Evolutionary conservation across 2,797 vertebrate genomes (phyloP), one percentile per base, ranked within the genome.

Genomic region (Falco columbarius): DNA sequence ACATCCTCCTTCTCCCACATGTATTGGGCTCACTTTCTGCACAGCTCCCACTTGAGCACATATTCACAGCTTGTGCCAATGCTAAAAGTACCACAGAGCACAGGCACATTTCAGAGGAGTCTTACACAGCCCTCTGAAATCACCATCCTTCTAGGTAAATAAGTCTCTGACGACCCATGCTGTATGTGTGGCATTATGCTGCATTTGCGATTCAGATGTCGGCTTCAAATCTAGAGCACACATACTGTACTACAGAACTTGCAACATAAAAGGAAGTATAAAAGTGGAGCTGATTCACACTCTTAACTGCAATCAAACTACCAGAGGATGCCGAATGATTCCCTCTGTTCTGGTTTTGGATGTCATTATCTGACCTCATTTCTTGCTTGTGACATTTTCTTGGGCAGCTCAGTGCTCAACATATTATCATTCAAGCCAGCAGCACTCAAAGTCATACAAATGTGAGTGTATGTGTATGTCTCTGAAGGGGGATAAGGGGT

Each of bases 361-460:
- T 96, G 93, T 90, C 93, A 94, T 95, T 97, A 80, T 97, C 95
- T 97, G 90, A 97, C 87, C 76, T 97, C 84, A 71, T 97, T 97
- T 97, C 88, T 96, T 87, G 71, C 91, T 92, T 87, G 72, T 94
- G 94, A 95, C 90, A 96, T 90, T 97, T 97, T 97, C 93, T 93
- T 93, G 94, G 95, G 96, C 82, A 97, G 96, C 79, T 81, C 88
- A 24, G 42, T 44, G 27, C 70, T 97, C 89, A 83, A 83, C 70
- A 82, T 87, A 95, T 94, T 95, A 95, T 81, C 92, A 81, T 66
- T 94, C 85, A 96, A 95, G 79, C 66, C 91, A 97, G 93, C 34
- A 89, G 4, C 68, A 87, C 76, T 95, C 86, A 90, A 94, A 93
- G 89, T 94, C 91, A 96, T 96, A 85, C 71, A 96, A 97, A 95